Evolutionary conservation across 2,113 vertebrate species (phyloP).

Genomic region (Pheucticus melanocephalus): DNA sequence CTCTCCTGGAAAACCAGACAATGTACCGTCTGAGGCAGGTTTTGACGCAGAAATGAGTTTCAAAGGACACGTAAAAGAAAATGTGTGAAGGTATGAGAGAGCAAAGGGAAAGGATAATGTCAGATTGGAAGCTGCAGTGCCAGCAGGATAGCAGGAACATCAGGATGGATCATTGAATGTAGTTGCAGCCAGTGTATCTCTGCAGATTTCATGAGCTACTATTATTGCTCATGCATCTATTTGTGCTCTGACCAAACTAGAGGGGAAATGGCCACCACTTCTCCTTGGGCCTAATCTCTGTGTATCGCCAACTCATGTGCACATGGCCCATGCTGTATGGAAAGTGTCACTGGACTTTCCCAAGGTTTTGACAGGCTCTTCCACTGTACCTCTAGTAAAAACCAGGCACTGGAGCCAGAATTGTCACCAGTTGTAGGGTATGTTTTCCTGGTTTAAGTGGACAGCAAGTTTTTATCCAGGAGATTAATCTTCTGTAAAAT

Average conservation of each 20-base stretch:
- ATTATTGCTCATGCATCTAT: rapidly evolving
- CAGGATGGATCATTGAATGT: rapidly evolving
- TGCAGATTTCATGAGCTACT: not conserved
- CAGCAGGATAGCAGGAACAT: not conserved
- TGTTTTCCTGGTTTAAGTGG: not conserved
- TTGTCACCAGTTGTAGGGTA: not conserved
- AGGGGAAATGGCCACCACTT: not conserved
- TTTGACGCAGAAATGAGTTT: not conserved
- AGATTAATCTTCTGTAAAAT: not conserved
- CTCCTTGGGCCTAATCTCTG: not conserved
- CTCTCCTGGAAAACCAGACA: not conserved
- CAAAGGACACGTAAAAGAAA: not conserved
- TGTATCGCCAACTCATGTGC: not conserved
- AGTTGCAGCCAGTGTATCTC: not conserved
- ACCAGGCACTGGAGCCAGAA: rapidly evolving
- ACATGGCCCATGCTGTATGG: not conserved
- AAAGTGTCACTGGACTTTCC: rapidly evolving
- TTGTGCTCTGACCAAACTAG: not conserved
- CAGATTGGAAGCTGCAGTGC: not conserved
- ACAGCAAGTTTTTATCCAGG: not conserved
- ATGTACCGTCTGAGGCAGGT: not conserved
- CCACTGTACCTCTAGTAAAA: not conserved
- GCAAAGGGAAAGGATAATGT: not conserved
- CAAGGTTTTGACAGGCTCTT: not conserved
- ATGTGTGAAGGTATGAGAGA: not conserved